These are phyloP conservation scores for Drosophila macrothrix DNA, from an alignment of 2,888 invertebrate species.

Conservation along the genomic window DNA sequence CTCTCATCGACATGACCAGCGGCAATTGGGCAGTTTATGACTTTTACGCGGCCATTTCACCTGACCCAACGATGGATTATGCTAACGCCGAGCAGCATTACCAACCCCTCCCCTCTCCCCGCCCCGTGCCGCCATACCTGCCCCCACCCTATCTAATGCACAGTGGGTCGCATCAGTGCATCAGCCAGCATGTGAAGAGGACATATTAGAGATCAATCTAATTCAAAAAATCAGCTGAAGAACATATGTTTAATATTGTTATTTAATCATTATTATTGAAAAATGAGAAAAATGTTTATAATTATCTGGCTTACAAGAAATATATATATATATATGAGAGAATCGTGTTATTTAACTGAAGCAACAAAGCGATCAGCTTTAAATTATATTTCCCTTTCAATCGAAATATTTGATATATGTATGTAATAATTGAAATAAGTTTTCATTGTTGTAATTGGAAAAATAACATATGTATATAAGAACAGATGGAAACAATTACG, in stretches of 20 bases:
- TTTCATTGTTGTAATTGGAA: background rate
- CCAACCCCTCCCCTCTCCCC: background rate
- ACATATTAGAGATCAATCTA: background rate
- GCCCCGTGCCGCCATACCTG: background rate
- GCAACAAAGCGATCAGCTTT: background rate
- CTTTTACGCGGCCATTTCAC: slow-evolving; percentile 75
- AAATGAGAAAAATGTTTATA: no score
- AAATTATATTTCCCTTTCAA: background rate
- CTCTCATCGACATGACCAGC: slow-evolving; percentile 43
- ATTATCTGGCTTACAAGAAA: no score
- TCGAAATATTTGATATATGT: background rate
- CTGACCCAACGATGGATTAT: slow-evolving; percentile 59
- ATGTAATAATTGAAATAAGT: background rate
- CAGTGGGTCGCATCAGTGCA: slow-evolving; percentile 24
- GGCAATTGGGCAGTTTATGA: slow-evolving; percentile 67
- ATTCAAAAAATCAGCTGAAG: background rate
- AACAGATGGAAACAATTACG: background rate
- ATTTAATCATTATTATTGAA: no score
- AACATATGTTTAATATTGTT: background rate
- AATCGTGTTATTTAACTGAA: background rate
- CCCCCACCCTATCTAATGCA: slow-evolving; percentile 1
- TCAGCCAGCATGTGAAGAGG: background rate
- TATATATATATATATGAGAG: background rate
- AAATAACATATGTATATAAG: no score
- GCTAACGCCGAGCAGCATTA: slow-evolving; percentile 16